Evolutionary conservation across 2,888 invertebrate genomes (phyloP), one percentile per base, ranked within the genome.

Genomic region (Camponotus fellah): DNA sequence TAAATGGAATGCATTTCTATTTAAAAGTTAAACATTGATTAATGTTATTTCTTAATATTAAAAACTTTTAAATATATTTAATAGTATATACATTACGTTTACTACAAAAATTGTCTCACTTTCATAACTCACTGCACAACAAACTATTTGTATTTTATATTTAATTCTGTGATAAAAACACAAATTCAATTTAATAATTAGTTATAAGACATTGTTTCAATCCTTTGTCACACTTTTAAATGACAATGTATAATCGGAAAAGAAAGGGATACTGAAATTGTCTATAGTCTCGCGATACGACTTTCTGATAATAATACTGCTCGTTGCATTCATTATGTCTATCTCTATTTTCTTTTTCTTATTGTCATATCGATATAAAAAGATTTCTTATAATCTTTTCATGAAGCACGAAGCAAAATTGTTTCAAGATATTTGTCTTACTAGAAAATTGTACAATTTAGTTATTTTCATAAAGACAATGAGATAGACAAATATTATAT

Each of bases 121-220:
- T 3, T 43, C 43, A 4, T 43, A 10, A 58, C 12, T 8, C 9
- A 10, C n/a, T 64, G 6, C 53, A 34, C 14, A 8, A 34, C n/a
- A 9, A 46, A 21, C 32, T 75, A 64, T n/a, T 32, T 46, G 14
- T 17, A 8, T 26, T 49, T 21, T 40, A 14, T 9, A 75, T 75
- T 49, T 5, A 75, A 21, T 3, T 6, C 32, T 64, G 43, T 21
- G 9, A 14, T 46, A 37, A 49, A 5, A 43, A 74, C 4, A 34
- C 17, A 64, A 49, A 75, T 46, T 64, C 64, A 49, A 46, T 60
- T 40, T 8, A 43, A n/a, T 43, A 60, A 60, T 60, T 60, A 26
- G 26, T 60, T 43, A 43, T 53, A n/a, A 43, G n/a, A 10, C 43
- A 43, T 37, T 64, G 17, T 14, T 14, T 40, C 8, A 46, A 21